Evolutionary conservation across 2,113 vertebrate genomes (phyloP).

Genomic region (Chaetorhynchus papuensis): DNA sequence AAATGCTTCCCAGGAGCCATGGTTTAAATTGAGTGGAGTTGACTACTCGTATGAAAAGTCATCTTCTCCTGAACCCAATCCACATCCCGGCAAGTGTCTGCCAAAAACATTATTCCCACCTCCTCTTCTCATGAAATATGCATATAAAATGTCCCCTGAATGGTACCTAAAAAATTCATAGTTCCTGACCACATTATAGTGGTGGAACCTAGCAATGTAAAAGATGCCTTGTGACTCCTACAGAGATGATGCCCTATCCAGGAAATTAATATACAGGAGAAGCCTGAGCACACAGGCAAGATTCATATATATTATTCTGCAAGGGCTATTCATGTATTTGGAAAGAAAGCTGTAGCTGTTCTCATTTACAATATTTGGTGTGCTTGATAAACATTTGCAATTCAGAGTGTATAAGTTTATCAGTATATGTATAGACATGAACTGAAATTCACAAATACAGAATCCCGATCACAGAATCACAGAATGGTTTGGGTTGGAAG

Average conservation of each 20-base stretch:
- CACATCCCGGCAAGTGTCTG: constrained; percentile 35
- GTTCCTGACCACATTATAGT: constrained; percentile 32
- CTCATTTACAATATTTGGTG: background rate
- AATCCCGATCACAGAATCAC: background rate
- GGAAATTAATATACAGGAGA: constrained; percentile 42
- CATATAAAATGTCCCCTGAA: constrained; percentile 45
- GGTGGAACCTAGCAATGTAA: background rate
- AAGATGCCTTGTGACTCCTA: constrained; percentile 45
- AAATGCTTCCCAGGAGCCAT: constrained; percentile 54
- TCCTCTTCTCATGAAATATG: constrained; percentile 45
- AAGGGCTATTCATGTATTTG: background rate
- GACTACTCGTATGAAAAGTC: constrained; percentile 58
- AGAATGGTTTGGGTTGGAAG: background rate
- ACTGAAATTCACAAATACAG: background rate
- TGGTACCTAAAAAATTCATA: constrained; percentile 30
- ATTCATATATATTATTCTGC: constrained; percentile 8
- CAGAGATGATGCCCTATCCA: constrained; percentile 32
- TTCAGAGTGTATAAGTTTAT: background rate
- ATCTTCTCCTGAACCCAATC: constrained; percentile 43
- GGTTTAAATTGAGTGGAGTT: constrained; percentile 54
- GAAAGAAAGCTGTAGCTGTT: background rate
- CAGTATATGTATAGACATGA: background rate
- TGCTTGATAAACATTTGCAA: background rate
- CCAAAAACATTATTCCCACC: constrained; percentile 51
- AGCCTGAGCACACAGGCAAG: background rate